Evolutionary conservation across 2,797 vertebrate species (phyloP).

Genomic region (Tympanoctomys barrerae): DNA sequence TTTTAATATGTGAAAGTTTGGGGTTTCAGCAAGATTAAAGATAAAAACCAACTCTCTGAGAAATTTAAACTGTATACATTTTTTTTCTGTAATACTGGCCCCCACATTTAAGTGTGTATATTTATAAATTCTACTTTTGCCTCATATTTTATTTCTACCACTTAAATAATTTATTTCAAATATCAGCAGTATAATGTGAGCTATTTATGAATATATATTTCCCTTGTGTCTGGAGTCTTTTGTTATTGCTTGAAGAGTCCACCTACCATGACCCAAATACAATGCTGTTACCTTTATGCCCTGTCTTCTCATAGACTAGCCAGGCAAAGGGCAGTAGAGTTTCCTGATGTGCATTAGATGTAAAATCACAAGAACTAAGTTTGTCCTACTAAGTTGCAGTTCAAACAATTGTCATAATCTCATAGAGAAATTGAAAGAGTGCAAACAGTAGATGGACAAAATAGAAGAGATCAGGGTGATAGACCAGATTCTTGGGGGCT

Average conservation of each 20-base stretch:
- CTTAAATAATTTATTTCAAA: background rate
- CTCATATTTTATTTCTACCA: background rate
- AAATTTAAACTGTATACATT: background rate
- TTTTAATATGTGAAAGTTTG: background rate
- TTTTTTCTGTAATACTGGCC: no score
- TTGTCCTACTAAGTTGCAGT: background rate
- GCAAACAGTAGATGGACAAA: no score
- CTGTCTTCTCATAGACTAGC: background rate
- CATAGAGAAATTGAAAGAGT: accelerated
- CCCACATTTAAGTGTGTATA: accelerated
- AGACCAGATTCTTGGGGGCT: background rate
- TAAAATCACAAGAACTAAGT: no score
- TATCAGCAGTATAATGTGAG: background rate
- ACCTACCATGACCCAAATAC: background rate
- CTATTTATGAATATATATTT: background rate
- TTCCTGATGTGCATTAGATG: background rate
- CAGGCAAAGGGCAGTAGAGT: background rate
- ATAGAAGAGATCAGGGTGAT: background rate
- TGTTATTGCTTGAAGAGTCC: background rate
- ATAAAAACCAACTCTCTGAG: background rate
- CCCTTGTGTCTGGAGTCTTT: background rate
- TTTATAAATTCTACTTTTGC: background rate
- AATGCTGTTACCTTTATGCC: no score
- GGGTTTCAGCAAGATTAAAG: background rate
- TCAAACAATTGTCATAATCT: background rate